phyloP scores from a whole-genome alignment of 2,113 vertebrate genomes.

The Pagrus major region DNA sequence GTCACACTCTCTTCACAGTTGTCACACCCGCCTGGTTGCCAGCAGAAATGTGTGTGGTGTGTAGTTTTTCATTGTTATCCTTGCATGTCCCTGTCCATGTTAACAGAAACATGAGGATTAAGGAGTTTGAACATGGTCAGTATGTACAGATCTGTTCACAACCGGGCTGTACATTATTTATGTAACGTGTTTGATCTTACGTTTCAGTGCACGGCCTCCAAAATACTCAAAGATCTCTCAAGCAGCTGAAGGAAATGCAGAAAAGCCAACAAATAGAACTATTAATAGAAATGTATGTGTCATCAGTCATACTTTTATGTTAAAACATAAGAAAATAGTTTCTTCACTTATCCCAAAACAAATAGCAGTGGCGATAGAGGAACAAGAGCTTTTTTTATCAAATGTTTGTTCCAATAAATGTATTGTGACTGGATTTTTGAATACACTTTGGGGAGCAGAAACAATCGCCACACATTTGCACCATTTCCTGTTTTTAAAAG shows the following conservation, averaged over 20 bases:
- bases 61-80: conserved; percentile 49
- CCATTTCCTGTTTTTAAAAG: conserved; percentile 28
- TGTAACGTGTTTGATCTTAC: not conserved
- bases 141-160: not conserved
- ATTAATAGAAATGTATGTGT: conserved; percentile 15
- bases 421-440: not conserved
- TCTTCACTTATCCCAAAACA: not conserved
- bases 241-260: not conserved
- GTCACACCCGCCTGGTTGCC: conserved; percentile 69
- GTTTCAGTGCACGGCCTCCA: conserved; percentile 12
- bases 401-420: conserved; percentile 14
- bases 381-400: not conserved
- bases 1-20: conserved; percentile 70
- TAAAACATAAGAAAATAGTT: not conserved
- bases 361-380: not conserved
- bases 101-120: conserved; percentile 58
- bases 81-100: conserved; percentile 39
- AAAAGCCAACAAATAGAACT: conserved; percentile 13
- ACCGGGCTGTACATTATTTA: conserved; percentile 19
- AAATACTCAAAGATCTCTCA: not conserved
- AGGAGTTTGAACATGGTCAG: conserved; percentile 3
- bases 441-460: not conserved
- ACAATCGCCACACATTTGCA: not conserved
- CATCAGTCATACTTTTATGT: conserved; percentile 14
- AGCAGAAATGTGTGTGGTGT: conserved; percentile 54